phyloP scores from a whole-genome alignment of 2,797 vertebrate genomes.

The Taenioides sp. region DNA sequence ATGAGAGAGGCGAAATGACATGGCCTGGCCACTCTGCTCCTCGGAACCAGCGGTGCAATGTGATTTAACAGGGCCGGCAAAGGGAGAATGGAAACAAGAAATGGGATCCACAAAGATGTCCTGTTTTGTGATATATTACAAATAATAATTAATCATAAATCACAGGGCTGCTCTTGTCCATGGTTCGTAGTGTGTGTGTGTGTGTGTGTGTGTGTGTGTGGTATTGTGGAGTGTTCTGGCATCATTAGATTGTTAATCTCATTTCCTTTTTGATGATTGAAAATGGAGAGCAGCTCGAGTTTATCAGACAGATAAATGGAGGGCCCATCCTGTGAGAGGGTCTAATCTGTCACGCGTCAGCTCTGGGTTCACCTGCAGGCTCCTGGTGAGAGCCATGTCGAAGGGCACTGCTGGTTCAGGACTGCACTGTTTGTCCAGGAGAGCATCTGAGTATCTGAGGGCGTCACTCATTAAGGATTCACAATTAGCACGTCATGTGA shows the following conservation, averaged over 20 bases:
- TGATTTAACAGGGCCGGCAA: constrained; percentile 65
- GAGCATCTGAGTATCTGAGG: constrained; percentile 80
- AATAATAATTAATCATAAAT: constrained; percentile 57
- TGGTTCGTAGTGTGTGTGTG: constrained; percentile 20
- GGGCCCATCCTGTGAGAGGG: constrained; percentile 74
- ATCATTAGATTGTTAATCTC: constrained; percentile 80
- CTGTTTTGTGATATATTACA: constrained; percentile 55
- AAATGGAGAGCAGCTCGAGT: constrained; percentile 74
- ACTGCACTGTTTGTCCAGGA: constrained; percentile 76
- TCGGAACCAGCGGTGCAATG: constrained; percentile 29
- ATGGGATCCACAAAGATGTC: constrained; percentile 29
- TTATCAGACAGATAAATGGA: constrained; percentile 83
- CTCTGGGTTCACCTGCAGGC: constrained; percentile 71
- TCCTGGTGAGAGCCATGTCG: constrained; percentile 69
- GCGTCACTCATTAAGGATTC: constrained; percentile 75
- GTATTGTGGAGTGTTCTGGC: constrained; percentile 47
- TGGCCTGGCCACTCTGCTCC: constrained; percentile 42
- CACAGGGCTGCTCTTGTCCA: neutral
- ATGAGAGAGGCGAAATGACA: constrained; percentile 56
- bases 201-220: neutral
- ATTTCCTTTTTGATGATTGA: constrained; percentile 81
- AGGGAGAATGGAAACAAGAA: constrained; percentile 39
- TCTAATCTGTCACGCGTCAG: constrained; percentile 81
- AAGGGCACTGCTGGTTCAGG: constrained; percentile 75
- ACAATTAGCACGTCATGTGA: constrained; percentile 71